Conservation (phyloP, 2,113 vertebrate species). For the Burhinus bistriatus region DNA sequence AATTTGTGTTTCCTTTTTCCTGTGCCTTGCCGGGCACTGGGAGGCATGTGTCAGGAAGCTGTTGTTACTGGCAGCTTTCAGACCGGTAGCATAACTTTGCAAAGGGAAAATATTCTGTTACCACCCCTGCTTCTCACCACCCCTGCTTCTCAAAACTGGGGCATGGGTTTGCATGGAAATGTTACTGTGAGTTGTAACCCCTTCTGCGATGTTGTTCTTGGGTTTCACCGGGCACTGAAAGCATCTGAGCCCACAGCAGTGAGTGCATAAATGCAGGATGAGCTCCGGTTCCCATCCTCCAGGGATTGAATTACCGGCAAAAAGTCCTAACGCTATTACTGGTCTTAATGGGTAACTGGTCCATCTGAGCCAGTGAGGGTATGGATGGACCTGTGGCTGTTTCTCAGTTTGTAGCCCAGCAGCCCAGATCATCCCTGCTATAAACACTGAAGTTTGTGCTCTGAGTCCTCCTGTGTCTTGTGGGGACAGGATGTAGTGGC, state of each 20-base stretch:
- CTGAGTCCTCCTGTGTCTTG: accelerated
- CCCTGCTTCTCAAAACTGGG: not conserved
- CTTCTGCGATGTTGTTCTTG: accelerated
- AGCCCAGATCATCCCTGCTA: too few species aligned
- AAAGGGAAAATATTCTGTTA: not conserved
- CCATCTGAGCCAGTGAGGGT: not conserved
- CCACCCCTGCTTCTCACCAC: not conserved
- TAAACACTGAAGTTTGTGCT: not conserved
- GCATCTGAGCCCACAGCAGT: not conserved
- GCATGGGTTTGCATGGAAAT: too few species aligned
- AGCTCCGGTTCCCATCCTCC: not conserved
- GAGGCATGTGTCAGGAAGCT: not conserved
- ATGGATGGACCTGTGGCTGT: not conserved
- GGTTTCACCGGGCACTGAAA: not conserved
- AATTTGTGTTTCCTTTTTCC: not conserved
- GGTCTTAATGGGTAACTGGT: not conserved
- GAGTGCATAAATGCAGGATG: not conserved
- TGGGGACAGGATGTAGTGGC: not conserved
- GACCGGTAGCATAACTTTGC: not conserved
- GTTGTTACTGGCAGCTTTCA: not conserved
- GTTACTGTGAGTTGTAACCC: not conserved
- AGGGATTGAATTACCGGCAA: not conserved
- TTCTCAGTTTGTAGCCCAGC: not conserved
- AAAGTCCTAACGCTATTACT: not conserved
- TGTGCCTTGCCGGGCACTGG: accelerated